Percentiles rank a stretch among this genome's conserved stretches.
Evolutionary conservation across 2,888 invertebrate genomes (phyloP).

Genomic region (Athalia circularis): DNA sequence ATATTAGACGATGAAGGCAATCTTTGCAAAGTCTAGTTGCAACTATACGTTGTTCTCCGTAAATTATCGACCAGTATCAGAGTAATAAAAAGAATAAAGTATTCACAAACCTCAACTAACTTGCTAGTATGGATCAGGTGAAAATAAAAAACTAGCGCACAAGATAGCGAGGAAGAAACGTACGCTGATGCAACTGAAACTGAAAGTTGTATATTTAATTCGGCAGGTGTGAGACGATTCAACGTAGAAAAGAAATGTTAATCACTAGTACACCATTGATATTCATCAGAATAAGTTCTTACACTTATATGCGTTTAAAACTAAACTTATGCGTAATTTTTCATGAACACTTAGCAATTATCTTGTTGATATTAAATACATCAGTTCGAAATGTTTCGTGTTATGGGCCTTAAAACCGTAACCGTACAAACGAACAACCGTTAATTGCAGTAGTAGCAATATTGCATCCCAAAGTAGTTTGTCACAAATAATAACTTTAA

Average conservation of each 20-base stretch:
- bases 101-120: slow-evolving; percentile 20
- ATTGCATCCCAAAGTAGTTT: slow-evolving; percentile 16
- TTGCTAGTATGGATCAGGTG: neutral
- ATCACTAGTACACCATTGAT: slow-evolving; percentile 23
- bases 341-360: slow-evolving; percentile 56
- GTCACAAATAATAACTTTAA: neutral
- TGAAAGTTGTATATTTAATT: slow-evolving; percentile 14
- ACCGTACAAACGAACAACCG: slow-evolving; percentile 9
- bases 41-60: slow-evolving; percentile 28
- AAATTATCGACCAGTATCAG: slow-evolving; percentile 29
- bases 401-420: slow-evolving; percentile 18
- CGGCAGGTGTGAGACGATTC: neutral
- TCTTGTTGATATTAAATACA: slow-evolving; percentile 51
- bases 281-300: slow-evolving; percentile 37
- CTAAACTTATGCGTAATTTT: slow-evolving; percentile 47
- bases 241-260: slow-evolving; percentile 12
- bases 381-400: slow-evolving; percentile 47
- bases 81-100: slow-evolving; percentile 13
- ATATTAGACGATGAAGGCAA: neutral
- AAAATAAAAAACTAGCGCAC: neutral
- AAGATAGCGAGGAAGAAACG: neutral
- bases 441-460: slow-evolving; percentile 19
- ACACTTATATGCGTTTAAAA: slow-evolving; percentile 4
- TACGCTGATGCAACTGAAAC: slow-evolving; percentile 1
- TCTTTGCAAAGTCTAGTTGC: slow-evolving; percentile 18